Evolutionary conservation across 2,797 vertebrate genomes (phyloP).

Genomic region (Chloroceryle inda): DNA sequence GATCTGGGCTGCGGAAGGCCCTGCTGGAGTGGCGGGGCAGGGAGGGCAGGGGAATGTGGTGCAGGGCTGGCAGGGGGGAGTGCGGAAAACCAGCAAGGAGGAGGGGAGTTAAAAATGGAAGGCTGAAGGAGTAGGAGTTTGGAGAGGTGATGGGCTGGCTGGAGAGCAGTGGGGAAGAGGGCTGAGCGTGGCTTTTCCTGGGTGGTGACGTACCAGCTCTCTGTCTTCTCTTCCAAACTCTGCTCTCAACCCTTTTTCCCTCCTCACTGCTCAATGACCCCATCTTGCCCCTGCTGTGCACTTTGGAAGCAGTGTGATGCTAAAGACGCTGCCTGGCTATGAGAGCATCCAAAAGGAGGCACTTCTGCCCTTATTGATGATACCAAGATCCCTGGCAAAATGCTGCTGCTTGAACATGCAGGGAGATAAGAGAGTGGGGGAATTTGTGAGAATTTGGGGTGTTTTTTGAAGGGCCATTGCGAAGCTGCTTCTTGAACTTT

Average conservation of each 20-base stretch:
- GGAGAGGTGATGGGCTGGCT: background rate
- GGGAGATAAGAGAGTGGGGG: accelerated
- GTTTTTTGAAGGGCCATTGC: accelerated
- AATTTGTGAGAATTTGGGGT: background rate
- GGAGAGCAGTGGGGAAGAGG: background rate
- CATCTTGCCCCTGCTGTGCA: background rate
- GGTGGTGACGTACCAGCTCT: background rate
- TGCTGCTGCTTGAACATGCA: accelerated
- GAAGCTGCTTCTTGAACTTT: background rate
- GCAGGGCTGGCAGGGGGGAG: background rate
- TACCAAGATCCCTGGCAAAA: accelerated
- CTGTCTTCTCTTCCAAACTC: accelerated
- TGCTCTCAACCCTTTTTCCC: no score
- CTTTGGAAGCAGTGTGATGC: background rate
- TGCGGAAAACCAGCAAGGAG: background rate
- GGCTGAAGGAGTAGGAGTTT: background rate
- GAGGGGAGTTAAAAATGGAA: background rate
- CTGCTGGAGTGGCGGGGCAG: background rate
- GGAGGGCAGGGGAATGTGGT: background rate
- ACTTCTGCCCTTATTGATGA: accelerated
- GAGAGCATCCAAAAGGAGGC: background rate
- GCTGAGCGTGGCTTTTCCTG: background rate
- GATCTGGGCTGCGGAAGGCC: background rate
- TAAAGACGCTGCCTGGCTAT: background rate
- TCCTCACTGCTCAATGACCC: accelerated